phyloP scores from a whole-genome alignment of 2,888 invertebrate genomes.

The Trichogramma evanescens region DNA sequence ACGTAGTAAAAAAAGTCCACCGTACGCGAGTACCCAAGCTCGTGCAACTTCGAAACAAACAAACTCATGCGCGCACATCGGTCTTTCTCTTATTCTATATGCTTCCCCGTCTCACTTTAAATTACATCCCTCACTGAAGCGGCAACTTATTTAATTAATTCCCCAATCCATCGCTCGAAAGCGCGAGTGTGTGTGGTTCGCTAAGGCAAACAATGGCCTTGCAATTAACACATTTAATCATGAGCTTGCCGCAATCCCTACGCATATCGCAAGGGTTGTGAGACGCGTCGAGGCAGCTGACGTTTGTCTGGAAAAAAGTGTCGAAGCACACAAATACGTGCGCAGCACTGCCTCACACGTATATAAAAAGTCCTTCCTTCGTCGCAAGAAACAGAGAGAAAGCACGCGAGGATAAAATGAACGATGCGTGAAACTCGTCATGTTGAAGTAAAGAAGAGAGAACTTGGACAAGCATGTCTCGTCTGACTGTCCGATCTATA shows the following conservation, averaged over 20 bases:
- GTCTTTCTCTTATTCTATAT: no score
- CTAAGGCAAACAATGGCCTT: conserved; percentile 4
- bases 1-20: no score
- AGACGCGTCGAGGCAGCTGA: background rate
- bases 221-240: conserved; percentile 21
- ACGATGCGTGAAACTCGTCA: conserved; percentile 17
- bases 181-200: no score
- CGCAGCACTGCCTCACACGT: background rate
- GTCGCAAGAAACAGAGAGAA: background rate
- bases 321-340: background rate
- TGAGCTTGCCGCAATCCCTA: conserved; percentile 6
- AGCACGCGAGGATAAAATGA: background rate
- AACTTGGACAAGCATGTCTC: conserved; percentile 18
- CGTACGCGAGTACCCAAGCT: no score
- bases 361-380: background rate
- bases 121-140: no score
- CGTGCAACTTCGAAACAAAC: no score
- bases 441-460: conserved; percentile 5
- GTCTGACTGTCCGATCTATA: conserved; percentile 2
- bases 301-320: background rate
- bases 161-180: no score
- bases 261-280: background rate
- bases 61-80: no score
- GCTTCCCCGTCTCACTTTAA: no score
- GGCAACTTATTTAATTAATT: no score